Evolutionary conservation across 1,140 invertebrate genomes (phyloP).

Genomic region (Caenorhabditis remanei): DNA sequence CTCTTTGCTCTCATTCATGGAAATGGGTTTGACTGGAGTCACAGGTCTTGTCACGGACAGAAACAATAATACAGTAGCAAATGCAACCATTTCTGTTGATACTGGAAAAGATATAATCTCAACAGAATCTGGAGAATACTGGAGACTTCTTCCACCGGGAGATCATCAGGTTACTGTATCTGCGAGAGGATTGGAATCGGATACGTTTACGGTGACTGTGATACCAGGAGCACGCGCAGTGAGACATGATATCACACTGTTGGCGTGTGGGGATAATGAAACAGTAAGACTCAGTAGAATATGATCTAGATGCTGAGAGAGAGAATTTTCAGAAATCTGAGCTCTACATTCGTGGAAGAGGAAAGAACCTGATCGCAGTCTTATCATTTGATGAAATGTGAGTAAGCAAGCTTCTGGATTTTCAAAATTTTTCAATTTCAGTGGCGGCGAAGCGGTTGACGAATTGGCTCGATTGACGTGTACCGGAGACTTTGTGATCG

Average conservation of each 20-base stretch:
- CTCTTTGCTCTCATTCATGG: constrained; percentile 87
- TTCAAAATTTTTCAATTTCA: background rate
- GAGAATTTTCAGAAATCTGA: constrained; percentile 27
- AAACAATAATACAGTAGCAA: constrained; percentile 83
- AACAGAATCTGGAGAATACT: constrained; percentile 89
- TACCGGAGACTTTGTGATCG: constrained; percentile 36
- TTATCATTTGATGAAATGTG: constrained; percentile 45
- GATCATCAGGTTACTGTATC: constrained; percentile 83
- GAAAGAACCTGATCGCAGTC: constrained; percentile 38
- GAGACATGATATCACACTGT: constrained; percentile 46
- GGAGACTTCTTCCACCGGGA: constrained; percentile 89
- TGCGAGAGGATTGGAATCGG: constrained; percentile 24
- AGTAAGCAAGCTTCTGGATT: background rate
- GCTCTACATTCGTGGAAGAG: constrained; percentile 46
- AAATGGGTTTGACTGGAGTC: constrained; percentile 89
- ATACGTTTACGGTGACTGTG: constrained; percentile 22
- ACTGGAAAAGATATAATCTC: constrained; percentile 84
- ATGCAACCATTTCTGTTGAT: constrained; percentile 85
- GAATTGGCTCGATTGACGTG: constrained; percentile 35
- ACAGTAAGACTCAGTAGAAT: background rate
- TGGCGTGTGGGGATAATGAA: constrained; percentile 46
- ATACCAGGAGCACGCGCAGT: background rate
- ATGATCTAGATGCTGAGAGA: background rate
- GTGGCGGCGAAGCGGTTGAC: background rate
- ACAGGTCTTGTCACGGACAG: constrained; percentile 88